Evolutionary conservation across 2,797 vertebrate species (phyloP).

Genomic region (Pseudochirops corinnae): DNA sequence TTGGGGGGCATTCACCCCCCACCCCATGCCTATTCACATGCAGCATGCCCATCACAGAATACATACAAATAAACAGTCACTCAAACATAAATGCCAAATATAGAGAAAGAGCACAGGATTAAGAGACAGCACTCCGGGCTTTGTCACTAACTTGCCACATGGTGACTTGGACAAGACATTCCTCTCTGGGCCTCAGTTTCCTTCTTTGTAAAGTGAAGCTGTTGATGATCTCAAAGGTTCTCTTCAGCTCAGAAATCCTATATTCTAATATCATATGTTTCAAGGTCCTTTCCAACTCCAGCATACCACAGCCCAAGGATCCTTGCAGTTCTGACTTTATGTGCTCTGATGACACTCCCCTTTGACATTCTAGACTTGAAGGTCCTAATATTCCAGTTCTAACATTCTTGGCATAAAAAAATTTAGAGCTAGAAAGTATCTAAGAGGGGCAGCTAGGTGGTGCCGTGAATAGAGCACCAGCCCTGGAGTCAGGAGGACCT

Average conservation of each 20-base stretch:
- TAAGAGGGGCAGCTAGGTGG: no score
- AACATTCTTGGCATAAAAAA: background rate
- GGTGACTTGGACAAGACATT: background rate
- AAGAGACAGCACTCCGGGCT: background rate
- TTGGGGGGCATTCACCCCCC: background rate
- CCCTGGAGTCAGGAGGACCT: no score
- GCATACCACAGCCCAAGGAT: background rate
- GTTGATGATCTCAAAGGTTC: background rate
- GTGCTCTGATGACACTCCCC: background rate
- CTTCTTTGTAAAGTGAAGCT: background rate
- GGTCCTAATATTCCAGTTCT: background rate
- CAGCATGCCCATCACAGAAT: background rate
- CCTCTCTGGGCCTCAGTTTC: background rate
- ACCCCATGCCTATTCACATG: background rate
- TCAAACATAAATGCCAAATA: background rate
- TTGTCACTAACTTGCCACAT: background rate
- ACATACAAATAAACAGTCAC: background rate
- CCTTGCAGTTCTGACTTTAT: background rate
- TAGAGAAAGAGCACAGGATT: background rate
- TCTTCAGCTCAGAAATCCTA: background rate
- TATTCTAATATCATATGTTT: background rate
- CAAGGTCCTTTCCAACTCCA: background rate
- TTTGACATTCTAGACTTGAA: background rate
- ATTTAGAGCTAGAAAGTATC: background rate
- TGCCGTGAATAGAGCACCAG: no score